phyloP scores from a whole-genome alignment of 2,113 vertebrate genomes.

The Salvator merianae region DNA sequence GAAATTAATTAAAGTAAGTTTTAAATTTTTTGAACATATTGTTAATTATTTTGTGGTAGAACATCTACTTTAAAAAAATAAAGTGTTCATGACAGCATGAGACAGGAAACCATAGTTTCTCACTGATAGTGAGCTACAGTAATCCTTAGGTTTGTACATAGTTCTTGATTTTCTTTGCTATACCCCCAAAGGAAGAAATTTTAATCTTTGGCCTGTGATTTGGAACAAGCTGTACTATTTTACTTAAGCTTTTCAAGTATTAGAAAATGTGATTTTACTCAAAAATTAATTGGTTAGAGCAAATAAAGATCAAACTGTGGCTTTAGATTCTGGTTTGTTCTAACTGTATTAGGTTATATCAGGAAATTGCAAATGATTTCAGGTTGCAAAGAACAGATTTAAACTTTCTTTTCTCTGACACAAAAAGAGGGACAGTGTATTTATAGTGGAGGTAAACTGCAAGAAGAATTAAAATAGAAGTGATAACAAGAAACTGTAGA shows the following conservation, averaged over 20 bases:
- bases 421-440: background rate
- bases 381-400: background rate
- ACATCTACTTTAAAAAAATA: background rate
- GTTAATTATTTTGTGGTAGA: background rate
- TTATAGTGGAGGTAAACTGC: too few relatives aligned
- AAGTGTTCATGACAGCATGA: background rate
- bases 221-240: background rate
- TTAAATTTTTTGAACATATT: background rate
- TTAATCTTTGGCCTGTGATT: background rate
- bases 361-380: background rate
- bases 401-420: background rate
- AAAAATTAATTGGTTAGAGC: background rate
- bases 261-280: background rate
- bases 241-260: background rate
- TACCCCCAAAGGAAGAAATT: background rate
- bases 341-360: background rate
- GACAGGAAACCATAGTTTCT: background rate
- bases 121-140: too few relatives aligned
- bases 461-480: too few relatives aligned
- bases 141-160: too few relatives aligned
- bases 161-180: background rate
- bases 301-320: background rate
- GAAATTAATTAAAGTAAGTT: too few relatives aligned
- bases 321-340: background rate
- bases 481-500: too few relatives aligned